Base-by-base conservation (phyloP, 2,797 vertebrate genomes). In the Pantherophis vulpinus region DNA sequence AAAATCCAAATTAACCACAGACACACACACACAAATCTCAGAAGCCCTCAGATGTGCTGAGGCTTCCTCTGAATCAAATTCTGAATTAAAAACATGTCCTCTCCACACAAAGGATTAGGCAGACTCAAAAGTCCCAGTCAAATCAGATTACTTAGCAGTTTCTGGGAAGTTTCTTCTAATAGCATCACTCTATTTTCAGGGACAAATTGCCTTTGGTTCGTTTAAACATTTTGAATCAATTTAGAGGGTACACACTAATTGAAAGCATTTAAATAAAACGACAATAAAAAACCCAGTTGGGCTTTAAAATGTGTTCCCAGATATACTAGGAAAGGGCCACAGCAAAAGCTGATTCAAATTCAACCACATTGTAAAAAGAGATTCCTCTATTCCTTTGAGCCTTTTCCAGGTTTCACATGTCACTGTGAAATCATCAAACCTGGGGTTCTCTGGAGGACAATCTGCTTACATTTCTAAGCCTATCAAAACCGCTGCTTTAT, bases 211-310 rank as follows among this genome's bases (percentile, higher is more conserved):
- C 93, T 93, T 94, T 94, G 93, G 54, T 83, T 95, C 93, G 1
- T 88, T 93, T 90, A 87, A 94, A 95, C 94, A 93, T 56, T 86
- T 93, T 94, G 92, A 93, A 89, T 58, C 92, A 90, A 87, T 88
- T 91, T 91, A 90, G 87, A 94, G 90, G 93, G 94, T 96, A 94
- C 54, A 14, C 70, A 94, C 93, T 96, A 96, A 97, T 89, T 94
- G 95, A 97, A 97, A 88, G 87, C 90, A 94, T 96, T 96, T 96
- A 96, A 96, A 96, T 89, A 95, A 93, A 91, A 95, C 92, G 94
- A 93, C 90, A 94, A 94, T 90, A 12, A 94, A 96, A 97, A 88
- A 93, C 86, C 95, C 96, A 95, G 94, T 14, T 29, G 95, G 95
- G 96, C 90, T 91, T 94, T 94, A 95, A 96, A 96, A 97, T 95